Evolutionary conservation across 2,797 vertebrate species (phyloP).

Genomic region (Pterois miles): DNA sequence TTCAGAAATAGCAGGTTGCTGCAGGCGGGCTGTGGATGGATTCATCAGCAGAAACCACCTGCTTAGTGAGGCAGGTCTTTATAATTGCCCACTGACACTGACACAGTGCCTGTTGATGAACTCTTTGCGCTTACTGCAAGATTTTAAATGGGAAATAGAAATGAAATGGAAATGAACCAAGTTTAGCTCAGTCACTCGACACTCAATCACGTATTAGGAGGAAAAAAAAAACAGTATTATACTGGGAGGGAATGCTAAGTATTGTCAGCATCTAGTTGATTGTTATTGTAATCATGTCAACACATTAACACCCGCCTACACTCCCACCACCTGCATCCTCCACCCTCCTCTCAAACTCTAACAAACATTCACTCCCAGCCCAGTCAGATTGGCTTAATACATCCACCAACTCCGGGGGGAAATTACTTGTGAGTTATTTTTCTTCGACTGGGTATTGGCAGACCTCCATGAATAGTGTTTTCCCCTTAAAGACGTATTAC

Average conservation of each 20-base stretch:
- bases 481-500: slow-evolving; percentile 65
- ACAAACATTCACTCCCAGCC: slow-evolving; percentile 46
- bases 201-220: neutral
- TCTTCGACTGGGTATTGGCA: slow-evolving; percentile 61
- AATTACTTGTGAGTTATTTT: slow-evolving; percentile 66
- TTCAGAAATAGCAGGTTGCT: slow-evolving; percentile 57
- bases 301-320: slow-evolving; percentile 33
- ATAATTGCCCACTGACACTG: slow-evolving; percentile 56
- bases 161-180: slow-evolving; percentile 5
- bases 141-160: slow-evolving; percentile 21
- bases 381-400: slow-evolving; percentile 56
- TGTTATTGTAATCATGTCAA: slow-evolving; percentile 51
- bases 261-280: slow-evolving; percentile 41
- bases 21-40: slow-evolving; percentile 54
- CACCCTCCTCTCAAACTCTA: slow-evolving; percentile 21
- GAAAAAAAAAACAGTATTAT: neutral
- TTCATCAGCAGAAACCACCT: slow-evolving; percentile 70
- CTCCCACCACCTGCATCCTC: slow-evolving; percentile 27
- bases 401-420: slow-evolving; percentile 65
- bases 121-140: slow-evolving; percentile 23
- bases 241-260: slow-evolving; percentile 11
- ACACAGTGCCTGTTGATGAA: slow-evolving; percentile 52
- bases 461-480: slow-evolving; percentile 65
- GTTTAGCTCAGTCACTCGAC: slow-evolving; percentile 22
- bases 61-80: slow-evolving; percentile 64